Conservation (phyloP, 1,140 invertebrate genomes). For the Cataglyphis hispanica region DNA sequence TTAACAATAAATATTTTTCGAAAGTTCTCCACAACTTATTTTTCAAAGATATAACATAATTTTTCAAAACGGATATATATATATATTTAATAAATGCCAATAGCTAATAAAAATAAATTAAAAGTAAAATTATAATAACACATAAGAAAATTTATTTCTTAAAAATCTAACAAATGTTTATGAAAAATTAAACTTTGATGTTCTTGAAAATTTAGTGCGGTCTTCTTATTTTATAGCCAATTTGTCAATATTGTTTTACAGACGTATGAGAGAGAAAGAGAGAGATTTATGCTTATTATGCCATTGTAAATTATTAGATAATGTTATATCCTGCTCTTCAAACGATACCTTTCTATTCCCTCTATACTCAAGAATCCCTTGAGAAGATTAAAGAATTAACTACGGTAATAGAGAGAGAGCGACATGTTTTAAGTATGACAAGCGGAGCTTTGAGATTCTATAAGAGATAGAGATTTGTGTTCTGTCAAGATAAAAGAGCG, state of each 20-base stretch:
- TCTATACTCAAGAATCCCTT: not conserved
- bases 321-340: not conserved
- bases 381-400: not conserved
- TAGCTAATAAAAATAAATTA: not conserved
- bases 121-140: slow-evolving; percentile 2
- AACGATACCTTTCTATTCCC: slow-evolving; percentile 12
- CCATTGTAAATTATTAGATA: not conserved
- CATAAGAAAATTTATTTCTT: too few species aligned
- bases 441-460: slow-evolving; percentile 4
- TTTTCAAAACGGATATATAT: not conserved
- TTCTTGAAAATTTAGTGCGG: not conserved
- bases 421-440: slow-evolving; percentile 11
- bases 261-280: not conserved
- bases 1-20: not conserved
- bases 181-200: not conserved
- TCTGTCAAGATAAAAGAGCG: not conserved
- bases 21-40: not conserved
- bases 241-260: not conserved
- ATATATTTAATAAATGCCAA: not conserved
- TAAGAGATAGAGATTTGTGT: not conserved
- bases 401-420: not conserved
- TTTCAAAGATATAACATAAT: not conserved
- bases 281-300: not conserved
- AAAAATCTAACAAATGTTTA: not conserved
- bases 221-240: not conserved